Percentiles rank a stretch among this genome's conserved stretches.
Evolutionary conservation across 1,140 invertebrate species (phyloP).

Genomic region (Latrodectus geometricus): DNA sequence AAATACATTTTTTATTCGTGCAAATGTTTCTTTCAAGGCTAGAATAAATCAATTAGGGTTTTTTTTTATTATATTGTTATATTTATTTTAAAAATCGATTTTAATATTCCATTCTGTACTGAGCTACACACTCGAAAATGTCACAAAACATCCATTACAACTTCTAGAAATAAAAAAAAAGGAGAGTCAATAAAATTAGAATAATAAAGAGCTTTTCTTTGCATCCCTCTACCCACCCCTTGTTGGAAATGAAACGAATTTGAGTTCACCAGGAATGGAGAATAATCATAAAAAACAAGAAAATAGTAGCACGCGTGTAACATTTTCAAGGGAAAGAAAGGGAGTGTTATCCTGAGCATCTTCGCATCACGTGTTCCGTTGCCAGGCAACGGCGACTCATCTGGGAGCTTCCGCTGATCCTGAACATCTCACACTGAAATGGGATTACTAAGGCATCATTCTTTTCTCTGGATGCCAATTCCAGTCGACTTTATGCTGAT

Average conservation of each 20-base stretch:
- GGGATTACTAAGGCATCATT: constrained; percentile 10
- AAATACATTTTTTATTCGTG: too few species aligned
- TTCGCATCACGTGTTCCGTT: constrained; percentile 19
- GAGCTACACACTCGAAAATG: constrained; percentile 8
- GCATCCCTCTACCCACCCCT: background rate
- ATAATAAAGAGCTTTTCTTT: constrained; percentile 11
- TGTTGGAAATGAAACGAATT: constrained; percentile 29
- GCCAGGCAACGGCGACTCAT: constrained; percentile 8
- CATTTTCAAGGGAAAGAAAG: background rate
- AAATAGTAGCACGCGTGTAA: background rate
- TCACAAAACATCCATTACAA: constrained; percentile 29
- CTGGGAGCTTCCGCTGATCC: background rate
- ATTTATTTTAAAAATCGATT: background rate
- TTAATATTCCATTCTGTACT: constrained; percentile 12
- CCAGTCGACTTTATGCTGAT: background rate
- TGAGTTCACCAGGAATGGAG: constrained; percentile 8
- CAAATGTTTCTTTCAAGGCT: too few species aligned
- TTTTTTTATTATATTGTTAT: too few species aligned
- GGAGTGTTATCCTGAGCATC: constrained; percentile 10
- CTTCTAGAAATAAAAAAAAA: constrained; percentile 1
- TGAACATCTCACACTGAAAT: background rate
- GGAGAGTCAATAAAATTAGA: constrained; percentile 32
- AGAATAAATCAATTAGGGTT: too few species aligned
- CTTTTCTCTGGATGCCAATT: background rate
- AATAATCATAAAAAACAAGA: constrained; percentile 49